Evolutionary conservation across 2,888 invertebrate genomes (phyloP).

Genomic region (Geophilus truncorum): DNA sequence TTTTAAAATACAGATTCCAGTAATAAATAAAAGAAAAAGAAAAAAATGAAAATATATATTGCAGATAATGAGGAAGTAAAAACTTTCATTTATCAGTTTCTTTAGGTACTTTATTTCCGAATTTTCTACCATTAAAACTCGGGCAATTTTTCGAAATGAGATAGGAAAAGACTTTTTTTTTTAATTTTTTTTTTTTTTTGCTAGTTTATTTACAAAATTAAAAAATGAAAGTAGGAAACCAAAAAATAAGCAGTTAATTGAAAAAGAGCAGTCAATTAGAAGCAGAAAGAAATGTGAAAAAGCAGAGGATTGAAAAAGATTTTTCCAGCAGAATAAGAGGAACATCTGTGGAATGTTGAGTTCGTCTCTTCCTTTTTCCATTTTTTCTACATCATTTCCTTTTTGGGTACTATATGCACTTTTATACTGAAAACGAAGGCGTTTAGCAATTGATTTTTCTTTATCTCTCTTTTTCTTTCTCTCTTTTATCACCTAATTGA

Average conservation of each 20-base stretch:
- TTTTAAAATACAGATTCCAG: too few relatives aligned
- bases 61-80: too few relatives aligned
- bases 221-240: too few relatives aligned
- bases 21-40: not conserved
- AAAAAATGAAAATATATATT: not conserved
- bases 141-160: too few relatives aligned
- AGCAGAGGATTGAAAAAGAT: not conserved
- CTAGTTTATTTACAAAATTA: too few relatives aligned
- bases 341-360: constrained; percentile 14
- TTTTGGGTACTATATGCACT: not conserved
- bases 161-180: too few relatives aligned
- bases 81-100: too few relatives aligned
- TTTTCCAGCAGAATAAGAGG: not conserved
- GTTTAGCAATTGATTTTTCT: not conserved
- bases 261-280: not conserved
- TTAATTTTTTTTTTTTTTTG: too few relatives aligned
- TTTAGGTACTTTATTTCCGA: too few relatives aligned
- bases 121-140: too few relatives aligned
- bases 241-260: not conserved
- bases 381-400: constrained; percentile 7
- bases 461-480: not conserved
- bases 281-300: not conserved
- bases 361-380: not conserved
- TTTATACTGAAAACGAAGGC: not conserved
- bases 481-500: constrained; percentile 15